phyloP scores from a whole-genome alignment of 2,113 vertebrate genomes.

The Colaptes auratus region DNA sequence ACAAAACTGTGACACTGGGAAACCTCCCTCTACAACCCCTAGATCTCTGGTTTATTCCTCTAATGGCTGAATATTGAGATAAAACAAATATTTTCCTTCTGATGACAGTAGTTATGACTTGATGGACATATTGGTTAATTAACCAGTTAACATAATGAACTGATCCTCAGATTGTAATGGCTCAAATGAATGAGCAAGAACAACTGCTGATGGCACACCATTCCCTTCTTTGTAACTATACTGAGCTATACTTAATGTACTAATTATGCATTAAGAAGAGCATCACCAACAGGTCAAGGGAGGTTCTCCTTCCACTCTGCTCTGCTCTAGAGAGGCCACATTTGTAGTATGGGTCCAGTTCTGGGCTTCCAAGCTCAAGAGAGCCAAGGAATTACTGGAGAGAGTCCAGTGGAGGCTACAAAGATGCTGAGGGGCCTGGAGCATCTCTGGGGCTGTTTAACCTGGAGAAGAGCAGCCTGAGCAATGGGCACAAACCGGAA shows the following conservation, averaged over 20 bases:
- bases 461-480: too few relatives aligned
- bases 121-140: not conserved
- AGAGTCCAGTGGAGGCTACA: too few relatives aligned
- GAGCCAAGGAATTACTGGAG: too few relatives aligned
- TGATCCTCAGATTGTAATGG: not conserved
- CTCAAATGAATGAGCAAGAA: rapidly evolving
- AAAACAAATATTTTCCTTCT: not conserved
- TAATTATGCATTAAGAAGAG: too few relatives aligned
- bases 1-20: not conserved
- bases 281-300: too few relatives aligned
- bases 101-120: not conserved
- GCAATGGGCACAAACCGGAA: too few relatives aligned
- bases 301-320: too few relatives aligned
- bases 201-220: rapidly evolving
- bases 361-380: too few relatives aligned
- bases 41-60: not conserved
- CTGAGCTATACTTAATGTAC: not conserved
- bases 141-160: not conserved
- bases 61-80: not conserved
- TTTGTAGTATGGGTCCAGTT: too few relatives aligned
- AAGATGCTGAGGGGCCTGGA: too few relatives aligned
- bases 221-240: not conserved
- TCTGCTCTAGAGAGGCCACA: too few relatives aligned
- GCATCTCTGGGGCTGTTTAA: too few relatives aligned
- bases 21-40: rapidly evolving